A percentile compares a stretch with the other conserved stretches of the same genome.
These are phyloP conservation scores for Nasonovia ribisnigri DNA, from an alignment of 2,888 invertebrate species.

Conservation along the genomic window DNA sequence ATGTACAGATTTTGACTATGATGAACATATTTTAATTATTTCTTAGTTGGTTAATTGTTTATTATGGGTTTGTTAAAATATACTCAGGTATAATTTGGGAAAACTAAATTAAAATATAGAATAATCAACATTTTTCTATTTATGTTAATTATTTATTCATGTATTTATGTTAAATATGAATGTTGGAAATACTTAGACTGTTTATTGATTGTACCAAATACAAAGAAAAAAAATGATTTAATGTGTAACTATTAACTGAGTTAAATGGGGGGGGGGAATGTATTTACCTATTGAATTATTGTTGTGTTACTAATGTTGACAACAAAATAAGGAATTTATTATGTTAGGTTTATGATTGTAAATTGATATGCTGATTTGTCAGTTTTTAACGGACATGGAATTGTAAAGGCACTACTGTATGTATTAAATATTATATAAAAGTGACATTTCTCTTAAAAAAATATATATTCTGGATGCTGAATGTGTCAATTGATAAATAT, in stretches of 20 bases:
- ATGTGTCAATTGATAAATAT: not conserved
- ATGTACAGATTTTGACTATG: not conserved
- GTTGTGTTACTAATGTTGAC: not conserved
- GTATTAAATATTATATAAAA: not conserved
- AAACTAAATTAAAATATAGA: not conserved
- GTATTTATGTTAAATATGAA: slow-evolving; percentile 7
- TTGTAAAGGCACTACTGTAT: not conserved
- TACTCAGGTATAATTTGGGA: slow-evolving; percentile 1
- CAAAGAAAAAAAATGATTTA: not conserved
- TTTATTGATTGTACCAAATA: slow-evolving; percentile 45
- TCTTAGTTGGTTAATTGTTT: not conserved
- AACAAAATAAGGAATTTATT: slow-evolving; percentile 7
- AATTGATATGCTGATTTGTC: slow-evolving; percentile 6
- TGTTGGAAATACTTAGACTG: slow-evolving; percentile 40
- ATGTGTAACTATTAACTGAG: slow-evolving; percentile 13
- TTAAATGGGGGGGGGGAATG: not conserved
- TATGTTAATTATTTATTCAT: no score
- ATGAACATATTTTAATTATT: not conserved
- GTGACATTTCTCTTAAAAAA: not conserved
- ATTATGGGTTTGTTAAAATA: slow-evolving; percentile 16
- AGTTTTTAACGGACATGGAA: not conserved
- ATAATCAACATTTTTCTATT: slow-evolving; percentile 17
- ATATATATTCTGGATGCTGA: not conserved
- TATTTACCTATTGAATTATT: slow-evolving; percentile 26
- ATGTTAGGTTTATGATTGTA: not conserved